phyloP scores from a whole-genome alignment of 2,113 vertebrate genomes.

The Trematocara nigrifrons region DNA sequence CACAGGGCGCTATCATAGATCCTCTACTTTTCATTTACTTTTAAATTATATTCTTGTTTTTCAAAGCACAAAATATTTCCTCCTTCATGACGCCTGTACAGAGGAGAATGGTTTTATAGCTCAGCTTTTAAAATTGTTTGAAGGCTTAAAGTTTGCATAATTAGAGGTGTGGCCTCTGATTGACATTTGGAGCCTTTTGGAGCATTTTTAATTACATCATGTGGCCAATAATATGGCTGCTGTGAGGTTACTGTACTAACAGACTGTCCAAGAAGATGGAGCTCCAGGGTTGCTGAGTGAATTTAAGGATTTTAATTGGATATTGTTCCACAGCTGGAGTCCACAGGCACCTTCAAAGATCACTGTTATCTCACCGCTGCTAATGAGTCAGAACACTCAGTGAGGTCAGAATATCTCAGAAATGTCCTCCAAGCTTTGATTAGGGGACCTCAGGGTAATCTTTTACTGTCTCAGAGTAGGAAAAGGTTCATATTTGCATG shows the following conservation, averaged over 20 bases:
- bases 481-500: not conserved
- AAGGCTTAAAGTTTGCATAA: not conserved
- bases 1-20: not conserved
- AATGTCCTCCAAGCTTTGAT: not conserved
- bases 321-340: conserved; percentile 19
- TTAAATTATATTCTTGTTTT: not conserved
- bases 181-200: not conserved
- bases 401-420: not conserved
- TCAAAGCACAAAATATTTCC: not conserved
- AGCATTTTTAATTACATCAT: not conserved
- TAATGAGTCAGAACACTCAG: not conserved
- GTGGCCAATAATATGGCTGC: not conserved
- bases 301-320: not conserved
- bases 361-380: not conserved
- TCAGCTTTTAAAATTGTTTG: not conserved
- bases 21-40: not conserved
- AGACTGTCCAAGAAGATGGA: not conserved
- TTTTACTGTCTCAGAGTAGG: not conserved
- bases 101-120: not conserved
- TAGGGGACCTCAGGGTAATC: not conserved
- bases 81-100: not conserved
- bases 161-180: not conserved
- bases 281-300: not conserved
- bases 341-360: not conserved
- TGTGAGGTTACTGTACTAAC: not conserved